Conservation (phyloP, 2,797 vertebrate species). For the Sardinella longiceps region DNA sequence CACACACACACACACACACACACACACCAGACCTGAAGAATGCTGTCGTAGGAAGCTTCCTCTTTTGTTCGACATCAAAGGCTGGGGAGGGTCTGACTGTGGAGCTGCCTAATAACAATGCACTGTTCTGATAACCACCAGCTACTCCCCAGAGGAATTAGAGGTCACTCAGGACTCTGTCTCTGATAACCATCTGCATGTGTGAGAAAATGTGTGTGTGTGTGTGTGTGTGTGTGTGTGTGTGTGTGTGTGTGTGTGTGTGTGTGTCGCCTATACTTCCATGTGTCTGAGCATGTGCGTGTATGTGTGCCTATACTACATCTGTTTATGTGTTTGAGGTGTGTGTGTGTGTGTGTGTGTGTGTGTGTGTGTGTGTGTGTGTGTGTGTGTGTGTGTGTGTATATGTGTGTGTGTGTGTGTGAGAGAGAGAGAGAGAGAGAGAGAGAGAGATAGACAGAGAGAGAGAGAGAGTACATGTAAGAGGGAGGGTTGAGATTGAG, state of each 20-base stretch:
- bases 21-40: conserved; percentile 7
- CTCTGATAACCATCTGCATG: conserved; percentile 5
- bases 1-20: conserved; percentile 9
- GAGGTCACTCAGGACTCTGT: neutral
- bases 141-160: conserved; percentile 1
- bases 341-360: neutral
- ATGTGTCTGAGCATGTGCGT: no score
- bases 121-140: neutral
- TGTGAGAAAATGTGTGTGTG: neutral
- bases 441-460: neutral
- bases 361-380: neutral
- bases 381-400: neutral
- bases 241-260: neutral
- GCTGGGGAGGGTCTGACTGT: conserved; percentile 4
- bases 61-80: conserved; percentile 28
- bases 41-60: neutral
- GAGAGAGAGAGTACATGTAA: neutral
- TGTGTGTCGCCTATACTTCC: neutral
- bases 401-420: neutral
- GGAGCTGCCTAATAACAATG: neutral
- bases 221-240: neutral
- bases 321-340: neutral
- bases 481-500: no score
- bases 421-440: neutral
- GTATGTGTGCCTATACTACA: no score